Evolutionary conservation across 2,113 vertebrate genomes (phyloP).

Genomic region (Hassar affinis): DNA sequence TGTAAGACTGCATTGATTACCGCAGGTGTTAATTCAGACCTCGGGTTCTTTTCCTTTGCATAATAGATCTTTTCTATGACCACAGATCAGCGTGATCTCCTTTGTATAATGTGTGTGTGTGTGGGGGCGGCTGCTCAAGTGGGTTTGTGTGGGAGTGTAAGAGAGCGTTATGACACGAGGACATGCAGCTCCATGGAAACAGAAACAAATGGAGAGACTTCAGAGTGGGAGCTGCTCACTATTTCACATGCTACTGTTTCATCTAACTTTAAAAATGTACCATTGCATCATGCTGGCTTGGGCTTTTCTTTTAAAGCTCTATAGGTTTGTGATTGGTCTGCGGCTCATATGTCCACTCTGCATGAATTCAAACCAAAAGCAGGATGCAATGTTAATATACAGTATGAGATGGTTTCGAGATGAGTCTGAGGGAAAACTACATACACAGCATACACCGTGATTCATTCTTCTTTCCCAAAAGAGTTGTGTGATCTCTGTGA

Average conservation of each 20-base stretch:
- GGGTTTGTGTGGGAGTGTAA: constrained; percentile 42
- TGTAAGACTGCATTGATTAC: constrained; percentile 13
- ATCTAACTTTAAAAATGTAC: neutral
- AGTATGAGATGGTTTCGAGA: neutral
- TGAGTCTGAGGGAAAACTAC: neutral
- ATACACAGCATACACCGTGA: neutral
- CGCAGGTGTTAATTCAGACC: neutral
- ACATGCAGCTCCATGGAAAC: constrained; percentile 45
- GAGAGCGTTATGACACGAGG: constrained; percentile 32
- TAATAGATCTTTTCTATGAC: constrained; percentile 2
- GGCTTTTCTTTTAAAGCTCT: neutral
- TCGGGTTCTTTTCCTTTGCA: neutral
- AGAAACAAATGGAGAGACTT: constrained; percentile 30
- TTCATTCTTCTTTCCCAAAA: neutral
- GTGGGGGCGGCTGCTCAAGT: constrained; percentile 32
- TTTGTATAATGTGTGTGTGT: constrained; percentile 34
- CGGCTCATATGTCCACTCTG: neutral
- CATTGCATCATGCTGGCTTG: neutral
- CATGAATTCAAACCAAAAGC: neutral
- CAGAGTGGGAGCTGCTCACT: constrained; percentile 14
- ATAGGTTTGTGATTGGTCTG: neutral
- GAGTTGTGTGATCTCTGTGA: neutral
- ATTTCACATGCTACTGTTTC: constrained; percentile 7
- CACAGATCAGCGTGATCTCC: constrained; percentile 20
- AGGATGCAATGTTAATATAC: neutral